Conservation (phyloP, 1,140 invertebrate species). For the Melipona quadrifasciata region DNA sequence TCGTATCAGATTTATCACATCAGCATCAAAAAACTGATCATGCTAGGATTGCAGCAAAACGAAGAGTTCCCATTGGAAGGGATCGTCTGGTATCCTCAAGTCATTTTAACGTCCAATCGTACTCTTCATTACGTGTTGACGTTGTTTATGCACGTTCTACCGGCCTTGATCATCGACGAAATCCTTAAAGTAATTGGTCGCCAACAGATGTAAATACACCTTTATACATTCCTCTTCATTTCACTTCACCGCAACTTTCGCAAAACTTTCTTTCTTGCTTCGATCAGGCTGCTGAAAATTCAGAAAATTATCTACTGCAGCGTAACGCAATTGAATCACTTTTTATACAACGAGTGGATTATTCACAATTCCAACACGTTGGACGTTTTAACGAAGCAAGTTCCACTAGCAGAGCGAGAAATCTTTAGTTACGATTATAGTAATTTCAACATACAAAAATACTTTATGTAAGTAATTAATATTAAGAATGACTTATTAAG, state of each 20-base stretch:
- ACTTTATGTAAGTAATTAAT: conserved; percentile 70
- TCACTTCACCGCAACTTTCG: background rate
- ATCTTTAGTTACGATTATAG: conserved; percentile 84
- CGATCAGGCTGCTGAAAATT: conserved; percentile 29
- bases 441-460: conserved; percentile 69
- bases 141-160: conserved; percentile 86
- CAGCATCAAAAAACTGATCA: conserved; percentile 84
- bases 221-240: too few species aligned
- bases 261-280: background rate
- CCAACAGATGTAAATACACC: conserved; percentile 87
- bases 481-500: background rate
- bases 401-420: conserved; percentile 85
- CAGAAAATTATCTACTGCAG: conserved; percentile 80
- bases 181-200: conserved; percentile 84
- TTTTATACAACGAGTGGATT: conserved; percentile 90
- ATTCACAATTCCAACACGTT: conserved; percentile 90
- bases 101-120: conserved; percentile 80
- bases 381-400: conserved; percentile 81
- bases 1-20: conserved; percentile 86
- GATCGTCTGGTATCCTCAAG: conserved; percentile 86
- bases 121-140: conserved; percentile 82
- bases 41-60: conserved; percentile 81
- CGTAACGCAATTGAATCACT: conserved; percentile 86
- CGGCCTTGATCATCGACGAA: conserved; percentile 87
- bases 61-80: conserved; percentile 85